Evolutionary conservation across 2,797 vertebrate genomes (phyloP).

Genomic region (Peromyscus attwateri): DNA sequence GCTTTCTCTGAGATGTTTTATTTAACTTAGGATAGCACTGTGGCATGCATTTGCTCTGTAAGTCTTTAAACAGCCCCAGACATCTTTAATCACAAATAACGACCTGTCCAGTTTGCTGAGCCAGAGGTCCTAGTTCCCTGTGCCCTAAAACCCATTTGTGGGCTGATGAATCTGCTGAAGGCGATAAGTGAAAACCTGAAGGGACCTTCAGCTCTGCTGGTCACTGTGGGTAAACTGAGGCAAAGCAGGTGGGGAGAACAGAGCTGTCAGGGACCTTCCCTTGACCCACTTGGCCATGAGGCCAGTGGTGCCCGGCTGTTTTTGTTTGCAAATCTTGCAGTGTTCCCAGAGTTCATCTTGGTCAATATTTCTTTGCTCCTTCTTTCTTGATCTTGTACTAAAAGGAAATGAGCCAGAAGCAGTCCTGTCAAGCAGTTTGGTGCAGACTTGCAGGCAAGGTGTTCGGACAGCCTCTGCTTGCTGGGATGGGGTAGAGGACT

Average conservation of each 20-base stretch:
- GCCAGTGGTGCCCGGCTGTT: conserved; percentile 25
- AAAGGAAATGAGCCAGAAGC: neutral
- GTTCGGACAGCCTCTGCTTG: neutral
- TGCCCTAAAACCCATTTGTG: neutral
- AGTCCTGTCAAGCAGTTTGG: neutral
- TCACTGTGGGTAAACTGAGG: neutral
- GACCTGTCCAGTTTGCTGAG: neutral
- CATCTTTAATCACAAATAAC: neutral
- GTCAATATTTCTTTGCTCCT: neutral
- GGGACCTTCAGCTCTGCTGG: neutral
- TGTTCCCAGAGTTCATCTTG: conserved; percentile 41
- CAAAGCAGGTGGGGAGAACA: neutral
- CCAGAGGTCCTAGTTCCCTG: neutral
- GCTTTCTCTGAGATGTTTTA: conserved; percentile 41
- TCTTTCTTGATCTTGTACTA: conserved; percentile 39
- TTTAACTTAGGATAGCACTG: neutral
- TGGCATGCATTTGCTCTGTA: neutral
- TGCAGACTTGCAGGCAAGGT: neutral
- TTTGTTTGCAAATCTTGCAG: conserved; percentile 62
- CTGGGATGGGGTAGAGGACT: rapidly evolving
- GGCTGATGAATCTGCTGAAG: neutral
- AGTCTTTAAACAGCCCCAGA: conserved; percentile 24
- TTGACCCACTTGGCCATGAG: conserved; percentile 43
- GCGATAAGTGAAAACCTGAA: neutral
- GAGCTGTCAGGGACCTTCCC: neutral